phyloP scores from a whole-genome alignment of 92 coral and sea anemone species.

The Actinostola sp. region DNA sequence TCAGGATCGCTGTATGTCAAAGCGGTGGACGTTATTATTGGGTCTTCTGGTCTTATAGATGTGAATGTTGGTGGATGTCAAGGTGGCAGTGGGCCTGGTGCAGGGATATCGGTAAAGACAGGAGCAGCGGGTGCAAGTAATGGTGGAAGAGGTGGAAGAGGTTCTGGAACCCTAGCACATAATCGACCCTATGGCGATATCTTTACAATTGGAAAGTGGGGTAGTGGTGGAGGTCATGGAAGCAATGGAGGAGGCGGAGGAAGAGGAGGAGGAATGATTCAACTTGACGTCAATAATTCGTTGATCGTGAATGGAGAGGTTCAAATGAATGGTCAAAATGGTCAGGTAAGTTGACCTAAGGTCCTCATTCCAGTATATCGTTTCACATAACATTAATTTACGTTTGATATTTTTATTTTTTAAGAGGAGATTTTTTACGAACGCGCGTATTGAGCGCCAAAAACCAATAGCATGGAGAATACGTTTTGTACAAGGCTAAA shows the following conservation, averaged over 20 bases:
- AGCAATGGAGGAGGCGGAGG: conserved; percentile 56
- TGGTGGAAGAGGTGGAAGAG: conserved; percentile 78
- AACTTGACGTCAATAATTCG: conserved; percentile 39
- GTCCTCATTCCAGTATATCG: no score
- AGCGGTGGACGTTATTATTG: conserved; percentile 35
- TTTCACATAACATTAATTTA: background rate
- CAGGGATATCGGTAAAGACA: conserved; percentile 47
- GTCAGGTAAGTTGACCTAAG: conserved; percentile 47
- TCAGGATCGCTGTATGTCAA: conserved; percentile 60
- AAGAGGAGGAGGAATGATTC: conserved; percentile 72
- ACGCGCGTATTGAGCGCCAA: no score
- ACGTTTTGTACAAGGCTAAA: no score
- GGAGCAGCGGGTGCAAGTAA: conserved; percentile 79
- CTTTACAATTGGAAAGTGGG: conserved; percentile 68
- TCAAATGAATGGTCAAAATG: conserved; percentile 62
- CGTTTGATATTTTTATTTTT: background rate
- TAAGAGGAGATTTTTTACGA: background rate
- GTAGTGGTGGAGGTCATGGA: conserved; percentile 83
- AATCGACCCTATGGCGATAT: conserved; percentile 67
- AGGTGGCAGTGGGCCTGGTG: conserved; percentile 65
- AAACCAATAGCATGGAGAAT: no score
- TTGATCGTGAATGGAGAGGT: conserved; percentile 57
- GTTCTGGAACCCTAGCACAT: conserved; percentile 51
- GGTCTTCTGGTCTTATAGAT: conserved; percentile 48
- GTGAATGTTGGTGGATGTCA: conserved; percentile 70